These are phyloP conservation scores for Calephelis perditalis DNA, from an alignment of 2,888 invertebrate genomes.

Conservation along the genomic window DNA sequence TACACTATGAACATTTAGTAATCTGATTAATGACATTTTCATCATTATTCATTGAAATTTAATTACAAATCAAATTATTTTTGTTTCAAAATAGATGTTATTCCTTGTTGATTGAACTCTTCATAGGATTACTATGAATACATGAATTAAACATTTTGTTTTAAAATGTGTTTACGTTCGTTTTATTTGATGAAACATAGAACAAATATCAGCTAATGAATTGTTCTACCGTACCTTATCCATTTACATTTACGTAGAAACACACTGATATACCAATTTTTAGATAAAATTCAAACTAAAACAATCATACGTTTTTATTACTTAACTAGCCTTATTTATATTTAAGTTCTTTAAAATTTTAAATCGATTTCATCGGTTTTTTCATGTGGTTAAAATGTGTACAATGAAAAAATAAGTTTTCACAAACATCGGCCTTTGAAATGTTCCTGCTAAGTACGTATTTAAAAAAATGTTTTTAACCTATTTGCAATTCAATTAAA, in stretches of 20 bases:
- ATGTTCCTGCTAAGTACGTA: too few species aligned
- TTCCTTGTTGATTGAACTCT: slow-evolving; percentile 1
- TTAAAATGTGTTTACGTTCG: slow-evolving; percentile 7
- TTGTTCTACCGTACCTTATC: not conserved
- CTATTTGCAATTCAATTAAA: too few species aligned
- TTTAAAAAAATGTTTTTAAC: too few species aligned
- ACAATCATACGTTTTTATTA: slow-evolving; percentile 19
- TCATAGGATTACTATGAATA: not conserved
- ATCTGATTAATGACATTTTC: too few species aligned
- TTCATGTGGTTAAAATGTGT: too few species aligned
- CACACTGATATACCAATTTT: not conserved
- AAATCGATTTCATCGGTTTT: slow-evolving; percentile 12
- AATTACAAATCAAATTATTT: not conserved
- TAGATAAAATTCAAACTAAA: not conserved
- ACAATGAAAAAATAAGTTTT: too few species aligned
- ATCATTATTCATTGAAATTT: too few species aligned
- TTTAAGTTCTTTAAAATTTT: not conserved
- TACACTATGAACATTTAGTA: too few species aligned
- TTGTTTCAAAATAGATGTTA: slow-evolving; percentile 1
- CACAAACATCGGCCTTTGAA: too few species aligned
- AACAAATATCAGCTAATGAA: slow-evolving; percentile 11
- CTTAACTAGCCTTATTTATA: too few species aligned
- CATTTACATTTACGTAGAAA: slow-evolving; percentile 5
- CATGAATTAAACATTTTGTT: slow-evolving; percentile 10
- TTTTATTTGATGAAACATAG: slow-evolving; percentile 3